A percentile compares a stretch with the other conserved stretches of the same genome.
Evolutionary conservation across 2,888 invertebrate species (phyloP).

Genomic region (Drosophila pseudotalamancana): DNA sequence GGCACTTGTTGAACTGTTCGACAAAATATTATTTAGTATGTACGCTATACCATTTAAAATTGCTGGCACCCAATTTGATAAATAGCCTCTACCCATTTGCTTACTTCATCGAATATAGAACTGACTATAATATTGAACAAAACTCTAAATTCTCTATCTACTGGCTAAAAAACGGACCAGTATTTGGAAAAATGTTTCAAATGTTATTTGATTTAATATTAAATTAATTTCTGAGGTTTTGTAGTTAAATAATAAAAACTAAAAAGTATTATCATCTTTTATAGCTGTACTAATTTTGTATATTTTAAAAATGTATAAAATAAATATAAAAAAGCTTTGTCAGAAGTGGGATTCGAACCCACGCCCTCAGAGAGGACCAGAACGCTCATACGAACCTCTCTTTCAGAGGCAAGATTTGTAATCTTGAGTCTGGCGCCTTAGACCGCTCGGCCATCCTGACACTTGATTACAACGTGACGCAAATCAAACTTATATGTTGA

Average conservation of each 20-base stretch:
- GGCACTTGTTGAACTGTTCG: constrained; percentile 59
- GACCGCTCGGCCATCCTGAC: constrained; percentile 84
- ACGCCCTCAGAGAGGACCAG: constrained; percentile 83
- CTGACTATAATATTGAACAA: too few relatives aligned
- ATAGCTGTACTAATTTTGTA: background rate
- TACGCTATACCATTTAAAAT: background rate
- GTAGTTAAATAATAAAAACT: too few relatives aligned
- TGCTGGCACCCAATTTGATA: too few relatives aligned
- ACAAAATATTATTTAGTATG: constrained; percentile 13
- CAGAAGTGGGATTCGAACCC: constrained; percentile 82
- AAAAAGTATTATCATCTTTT: too few relatives aligned
- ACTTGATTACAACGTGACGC: constrained; percentile 4
- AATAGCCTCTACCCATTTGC: too few relatives aligned
- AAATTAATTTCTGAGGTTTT: too few relatives aligned
- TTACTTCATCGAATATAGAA: too few relatives aligned
- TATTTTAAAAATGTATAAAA: too few relatives aligned
- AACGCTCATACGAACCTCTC: constrained; percentile 73
- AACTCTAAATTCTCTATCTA: too few relatives aligned
- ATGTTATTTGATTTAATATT: too few relatives aligned
- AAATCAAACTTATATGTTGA: constrained; percentile 21
- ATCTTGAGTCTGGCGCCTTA: constrained; percentile 84
- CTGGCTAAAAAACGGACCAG: too few relatives aligned
- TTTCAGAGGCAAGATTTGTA: constrained; percentile 59
- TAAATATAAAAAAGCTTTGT: constrained; percentile 58
- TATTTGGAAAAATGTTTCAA: too few relatives aligned